Evolutionary conservation across 2,888 invertebrate species (phyloP), one percentile per base, ranked within the genome.

Genomic region (Euplagia quadripunctaria): DNA sequence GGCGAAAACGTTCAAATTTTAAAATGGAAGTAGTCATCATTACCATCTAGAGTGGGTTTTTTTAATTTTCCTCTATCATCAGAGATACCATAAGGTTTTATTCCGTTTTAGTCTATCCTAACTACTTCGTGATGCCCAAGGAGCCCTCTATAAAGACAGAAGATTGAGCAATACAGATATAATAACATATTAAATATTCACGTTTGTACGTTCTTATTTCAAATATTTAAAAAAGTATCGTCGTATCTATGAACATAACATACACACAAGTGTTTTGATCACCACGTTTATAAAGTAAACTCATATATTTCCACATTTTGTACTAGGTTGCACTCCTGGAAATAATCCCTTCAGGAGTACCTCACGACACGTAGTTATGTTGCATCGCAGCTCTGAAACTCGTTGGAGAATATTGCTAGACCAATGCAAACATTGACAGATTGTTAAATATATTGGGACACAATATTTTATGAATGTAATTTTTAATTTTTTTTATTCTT

Each of bases 331-430:
- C n/a, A 41, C 17, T 41, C 41, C 6, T 17, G 14, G 65, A 67
- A 52, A 67, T 67, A 72, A 72, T 68, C 67, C 67, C 51, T 17
- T 43, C 41, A 51, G 20, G 41, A 17, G 49, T 7, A 42, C 41
- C 72, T 68, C 46, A 42, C 20, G 20, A 71, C 67, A 67, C 71
- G 71, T 71, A 67, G 52, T 67, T 52, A 67, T 31, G 67, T 72
- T 51, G 42, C 55, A 16, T 12, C 7, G 43, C 65, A 51, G 67
- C 67, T 52, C 46, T 20, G 16, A 51, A 63, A 63, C 49, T 51
- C 58, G 2, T n/a, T 49, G n/a, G 46, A 71, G 61, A 58, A 68
- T 72, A 67, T 52, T 64, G 31, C 64, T 5, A 63, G 64, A 64
- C 14, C 17, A 72, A 17, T 42, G 31, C 61, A 72, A 71, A 68